Conservation (phyloP, 2,113 vertebrate genomes). For the Hydropotes inermis region DNA sequence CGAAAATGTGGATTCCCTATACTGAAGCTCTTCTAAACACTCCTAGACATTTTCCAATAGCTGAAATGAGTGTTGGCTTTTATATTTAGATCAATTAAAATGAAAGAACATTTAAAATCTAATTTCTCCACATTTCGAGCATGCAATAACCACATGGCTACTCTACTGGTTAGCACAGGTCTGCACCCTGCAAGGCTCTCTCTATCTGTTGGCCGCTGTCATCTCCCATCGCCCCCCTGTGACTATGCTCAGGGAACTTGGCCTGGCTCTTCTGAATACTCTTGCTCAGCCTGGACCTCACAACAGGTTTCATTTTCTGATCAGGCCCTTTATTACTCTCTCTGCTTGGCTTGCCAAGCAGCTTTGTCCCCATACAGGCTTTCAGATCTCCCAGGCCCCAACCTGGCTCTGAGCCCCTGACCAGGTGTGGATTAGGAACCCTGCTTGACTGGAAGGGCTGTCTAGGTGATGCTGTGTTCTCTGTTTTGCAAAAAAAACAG, state of each 20-base stretch:
- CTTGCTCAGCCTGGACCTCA: not conserved
- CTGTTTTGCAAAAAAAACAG: not conserved
- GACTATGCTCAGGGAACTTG: not conserved
- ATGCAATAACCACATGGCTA: not conserved
- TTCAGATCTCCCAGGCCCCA: not conserved
- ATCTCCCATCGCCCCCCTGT: not conserved
- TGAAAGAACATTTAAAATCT: conserved; percentile 7
- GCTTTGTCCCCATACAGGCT: not conserved
- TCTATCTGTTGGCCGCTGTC: too few species aligned
- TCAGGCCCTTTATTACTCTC: not conserved
- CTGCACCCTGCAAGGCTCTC: not conserved
- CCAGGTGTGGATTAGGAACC: not conserved
- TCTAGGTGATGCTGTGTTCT: not conserved
- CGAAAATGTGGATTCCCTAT: not conserved
- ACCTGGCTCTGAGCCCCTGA: not conserved
- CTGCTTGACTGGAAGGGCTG: not conserved
- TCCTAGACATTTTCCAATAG: conserved; percentile 11
- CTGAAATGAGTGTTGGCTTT: not conserved
- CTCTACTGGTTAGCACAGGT: rapidly evolving
- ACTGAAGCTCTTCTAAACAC: conserved; percentile 2
- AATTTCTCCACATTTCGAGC: not conserved
- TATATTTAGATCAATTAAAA: conserved; percentile 28
- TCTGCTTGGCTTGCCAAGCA: not conserved
- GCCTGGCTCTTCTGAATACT: not conserved
- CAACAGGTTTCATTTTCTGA: not conserved